Evolutionary conservation across 2,113 vertebrate genomes (phyloP), one percentile per base, ranked within the genome.

Genomic region (Ptychochromis oligacanthus): DNA sequence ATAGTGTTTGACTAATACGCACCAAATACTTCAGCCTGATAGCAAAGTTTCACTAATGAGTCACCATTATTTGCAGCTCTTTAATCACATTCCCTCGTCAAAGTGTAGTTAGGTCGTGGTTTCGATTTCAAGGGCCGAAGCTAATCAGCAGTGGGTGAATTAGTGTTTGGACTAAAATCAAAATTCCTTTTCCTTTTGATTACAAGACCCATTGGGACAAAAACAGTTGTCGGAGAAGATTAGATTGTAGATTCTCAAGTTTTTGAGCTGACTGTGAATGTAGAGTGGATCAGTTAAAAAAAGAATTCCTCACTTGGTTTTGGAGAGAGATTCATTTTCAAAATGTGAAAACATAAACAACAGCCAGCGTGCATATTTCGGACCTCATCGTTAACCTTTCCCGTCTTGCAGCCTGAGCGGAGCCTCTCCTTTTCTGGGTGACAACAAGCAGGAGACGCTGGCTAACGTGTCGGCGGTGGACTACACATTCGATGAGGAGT

Each of bases 401-500:
- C 36, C 55, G 0, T 67, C 91, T 76, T 75, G 49, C 90, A 99
- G 98, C 22, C 92, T 99, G 31, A 99, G 98, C 74, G 98, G 98
- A 58, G 97, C 98, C 0, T 99, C 98, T 55, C 98, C 98, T 0
- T 99, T 99, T 95, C 96, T 99, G 87, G 98, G 98, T 54, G 98
- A 99, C 90, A 97, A 96, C 89, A 99, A 99, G 88, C 98, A 99
- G 94, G 98, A 99, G 96, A 99, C 98, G 0, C 90, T 99, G 93
- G 98, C 97, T 75, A 99, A 99, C 60, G 97, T 99, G 70, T 99
- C 98, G n/a, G 98, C 98, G 8, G 98, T 99, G 85, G 98, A 97
- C 93, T 99, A 99, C 1, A 95, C 97, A 15, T 99, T 99, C 78
- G 98, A 99, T 13, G 98, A 99, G 77, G 98, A 99, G 89, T 99